These are phyloP conservation scores for Corythoichthys haematopterus DNA, from an alignment of 2,113 vertebrate genomes.

Conservation along the genomic window DNA sequence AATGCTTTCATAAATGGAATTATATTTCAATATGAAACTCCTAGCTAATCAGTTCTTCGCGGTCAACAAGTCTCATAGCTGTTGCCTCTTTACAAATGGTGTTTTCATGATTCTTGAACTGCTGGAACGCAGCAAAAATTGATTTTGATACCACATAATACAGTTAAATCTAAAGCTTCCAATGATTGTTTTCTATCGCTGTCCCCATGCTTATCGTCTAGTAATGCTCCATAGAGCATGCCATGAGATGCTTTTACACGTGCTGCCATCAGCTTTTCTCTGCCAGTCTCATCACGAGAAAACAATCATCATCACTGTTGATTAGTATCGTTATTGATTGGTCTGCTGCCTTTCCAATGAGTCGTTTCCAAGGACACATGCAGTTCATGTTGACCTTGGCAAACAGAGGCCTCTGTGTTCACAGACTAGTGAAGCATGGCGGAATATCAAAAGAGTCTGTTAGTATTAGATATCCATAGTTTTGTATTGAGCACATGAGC, in stretches of 20 bases:
- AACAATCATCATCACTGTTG: constrained; percentile 67
- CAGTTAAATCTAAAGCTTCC: background rate
- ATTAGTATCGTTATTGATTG: constrained; percentile 72
- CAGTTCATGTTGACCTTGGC: constrained; percentile 61
- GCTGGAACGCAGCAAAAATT: constrained; percentile 13
- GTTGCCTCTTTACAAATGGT: constrained; percentile 36
- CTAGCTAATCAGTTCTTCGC: constrained; percentile 67
- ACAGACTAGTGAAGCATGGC: background rate
- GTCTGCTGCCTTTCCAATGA: constrained; percentile 56
- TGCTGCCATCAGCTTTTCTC: constrained; percentile 32
- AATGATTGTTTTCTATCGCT: background rate
- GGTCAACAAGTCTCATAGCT: constrained; percentile 51
- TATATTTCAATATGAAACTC: constrained; percentile 60
- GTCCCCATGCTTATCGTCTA: background rate
- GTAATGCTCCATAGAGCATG: background rate
- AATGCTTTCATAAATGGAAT: constrained; percentile 56
- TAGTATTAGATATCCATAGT: constrained; percentile 12
- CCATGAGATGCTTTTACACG: constrained; percentile 25
- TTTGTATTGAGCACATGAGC: constrained; percentile 54
- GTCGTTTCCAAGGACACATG: constrained; percentile 53
- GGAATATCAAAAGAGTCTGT: background rate
- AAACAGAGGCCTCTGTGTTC: constrained; percentile 43
- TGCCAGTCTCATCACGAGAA: constrained; percentile 57
- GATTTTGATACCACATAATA: constrained; percentile 2
- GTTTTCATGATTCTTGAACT: constrained; percentile 23